Evolutionary conservation across 2,797 vertebrate genomes (phyloP).

Genomic region (Acanthis flammea): DNA sequence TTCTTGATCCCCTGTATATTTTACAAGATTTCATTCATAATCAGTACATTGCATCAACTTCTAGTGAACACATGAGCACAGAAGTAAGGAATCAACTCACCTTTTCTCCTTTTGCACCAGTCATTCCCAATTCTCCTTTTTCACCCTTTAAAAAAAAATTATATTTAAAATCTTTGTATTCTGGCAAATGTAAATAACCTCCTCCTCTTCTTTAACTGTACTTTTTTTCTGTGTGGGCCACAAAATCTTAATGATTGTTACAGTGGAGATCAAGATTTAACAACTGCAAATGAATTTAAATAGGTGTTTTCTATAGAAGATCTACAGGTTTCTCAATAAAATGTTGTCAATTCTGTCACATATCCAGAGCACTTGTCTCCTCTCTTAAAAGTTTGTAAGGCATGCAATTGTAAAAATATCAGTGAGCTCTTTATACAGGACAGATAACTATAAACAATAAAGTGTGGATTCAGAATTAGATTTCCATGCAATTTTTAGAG

Average conservation of each 20-base stretch:
- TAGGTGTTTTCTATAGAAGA: not conserved
- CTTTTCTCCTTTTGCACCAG: conserved; percentile 83
- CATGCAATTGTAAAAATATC: not conserved
- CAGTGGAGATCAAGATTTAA: not conserved
- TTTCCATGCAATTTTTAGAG: not conserved
- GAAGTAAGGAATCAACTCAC: conserved; percentile 53
- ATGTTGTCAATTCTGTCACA: not conserved
- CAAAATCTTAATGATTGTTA: not conserved
- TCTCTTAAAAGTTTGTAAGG: not conserved
- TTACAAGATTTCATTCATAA: not conserved
- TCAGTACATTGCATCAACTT: not conserved
- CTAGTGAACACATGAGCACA: not conserved
- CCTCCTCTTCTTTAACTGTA: not conserved
- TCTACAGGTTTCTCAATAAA: not conserved
- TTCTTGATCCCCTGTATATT: not conserved
- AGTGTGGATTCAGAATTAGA: not conserved
- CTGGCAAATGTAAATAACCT: not conserved
- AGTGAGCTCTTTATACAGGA: not conserved
- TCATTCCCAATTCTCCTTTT: conserved; percentile 72
- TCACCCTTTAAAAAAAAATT: conserved; percentile 74
- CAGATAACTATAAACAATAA: not conserved
- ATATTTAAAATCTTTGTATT: not conserved
- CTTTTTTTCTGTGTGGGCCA: not conserved
- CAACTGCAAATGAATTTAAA: not conserved
- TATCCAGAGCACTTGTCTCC: not conserved